Conservation (phyloP, 2,888 invertebrate genomes). For the Theodoxus fluviatilis region DNA sequence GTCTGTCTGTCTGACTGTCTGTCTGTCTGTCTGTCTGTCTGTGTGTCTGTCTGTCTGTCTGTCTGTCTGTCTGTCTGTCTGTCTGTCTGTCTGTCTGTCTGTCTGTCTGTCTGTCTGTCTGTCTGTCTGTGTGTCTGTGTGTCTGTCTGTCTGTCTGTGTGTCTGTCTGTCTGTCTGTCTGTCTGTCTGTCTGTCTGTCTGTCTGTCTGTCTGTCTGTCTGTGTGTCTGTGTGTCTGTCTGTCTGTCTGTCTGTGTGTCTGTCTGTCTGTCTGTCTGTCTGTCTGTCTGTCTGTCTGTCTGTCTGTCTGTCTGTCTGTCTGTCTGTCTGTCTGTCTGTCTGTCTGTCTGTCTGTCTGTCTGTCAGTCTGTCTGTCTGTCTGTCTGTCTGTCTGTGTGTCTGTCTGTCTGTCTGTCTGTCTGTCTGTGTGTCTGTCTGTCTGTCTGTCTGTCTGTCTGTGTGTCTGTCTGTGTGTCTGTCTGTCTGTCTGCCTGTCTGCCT, state of each 20-base stretch:
- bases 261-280: no score
- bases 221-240: background rate
- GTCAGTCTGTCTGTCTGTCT: background rate
- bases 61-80: background rate
- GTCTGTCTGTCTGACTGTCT: background rate
- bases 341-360: conserved; percentile 4
- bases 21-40: background rate
- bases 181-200: conserved; percentile 16
- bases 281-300: no score
- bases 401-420: background rate
- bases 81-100: background rate
- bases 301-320: no score
- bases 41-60: background rate
- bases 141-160: no score
- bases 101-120: conserved; percentile 16
- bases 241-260: no score
- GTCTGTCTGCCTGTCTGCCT: background rate
- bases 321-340: no score
- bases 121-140: conserved; percentile 10
- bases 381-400: conserved; percentile 10
- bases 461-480: background rate
- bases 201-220: background rate
- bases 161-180: conserved; percentile 13
- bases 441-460: no score
- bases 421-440: background rate